phyloP scores from a whole-genome alignment of 2,797 vertebrate species.

The Myiothlypis coronata region DNA sequence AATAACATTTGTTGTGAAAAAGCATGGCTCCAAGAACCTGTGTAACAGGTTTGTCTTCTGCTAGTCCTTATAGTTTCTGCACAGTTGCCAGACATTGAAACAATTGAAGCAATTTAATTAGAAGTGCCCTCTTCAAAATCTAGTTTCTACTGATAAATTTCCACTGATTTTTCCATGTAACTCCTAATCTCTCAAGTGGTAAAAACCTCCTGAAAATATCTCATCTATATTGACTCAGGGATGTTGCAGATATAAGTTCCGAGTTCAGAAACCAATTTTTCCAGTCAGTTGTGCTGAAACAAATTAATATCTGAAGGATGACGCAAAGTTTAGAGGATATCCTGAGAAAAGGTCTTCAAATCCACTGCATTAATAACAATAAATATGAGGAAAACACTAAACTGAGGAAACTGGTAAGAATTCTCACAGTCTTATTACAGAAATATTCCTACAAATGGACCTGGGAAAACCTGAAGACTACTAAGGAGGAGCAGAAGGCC shows the following conservation, averaged over 20 bases:
- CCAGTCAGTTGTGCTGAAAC: neutral
- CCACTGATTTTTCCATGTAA: neutral
- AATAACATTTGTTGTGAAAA: neutral
- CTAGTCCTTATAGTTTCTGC: neutral
- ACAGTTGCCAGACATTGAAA: neutral
- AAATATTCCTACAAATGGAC: neutral
- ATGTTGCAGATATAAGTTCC: neutral
- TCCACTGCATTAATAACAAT: neutral
- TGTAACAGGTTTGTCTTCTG: neutral
- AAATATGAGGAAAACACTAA: neutral
- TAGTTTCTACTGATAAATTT: neutral
- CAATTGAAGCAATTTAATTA: neutral
- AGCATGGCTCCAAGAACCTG: neutral
- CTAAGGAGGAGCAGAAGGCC: fast-evolving
- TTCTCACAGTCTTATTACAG: neutral
- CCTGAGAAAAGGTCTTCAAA: neutral
- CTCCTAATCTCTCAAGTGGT: neutral
- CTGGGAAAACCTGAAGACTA: neutral
- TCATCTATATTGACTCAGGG: neutral
- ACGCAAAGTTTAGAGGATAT: neutral
- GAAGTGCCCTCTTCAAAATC: neutral
- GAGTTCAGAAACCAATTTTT: neutral
- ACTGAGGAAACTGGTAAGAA: neutral
- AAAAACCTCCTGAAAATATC: neutral
- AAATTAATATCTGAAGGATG: neutral